These are phyloP conservation scores for Callimorpha dominula DNA, from an alignment of 2,888 invertebrate genomes.

Conservation along the genomic window DNA sequence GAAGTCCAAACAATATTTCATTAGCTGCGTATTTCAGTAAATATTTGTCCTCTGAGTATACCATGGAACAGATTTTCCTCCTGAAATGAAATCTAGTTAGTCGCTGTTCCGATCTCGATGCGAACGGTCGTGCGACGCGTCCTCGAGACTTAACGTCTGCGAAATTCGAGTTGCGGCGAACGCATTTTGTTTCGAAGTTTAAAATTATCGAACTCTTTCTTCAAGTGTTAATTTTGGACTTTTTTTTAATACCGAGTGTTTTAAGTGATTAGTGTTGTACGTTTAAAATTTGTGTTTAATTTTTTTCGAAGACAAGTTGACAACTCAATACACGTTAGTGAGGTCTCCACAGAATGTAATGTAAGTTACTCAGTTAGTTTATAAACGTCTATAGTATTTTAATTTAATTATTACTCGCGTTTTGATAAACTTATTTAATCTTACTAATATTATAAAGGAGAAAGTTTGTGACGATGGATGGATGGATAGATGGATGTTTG, in stretches of 20 bases:
- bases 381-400: slow-evolving; percentile 21
- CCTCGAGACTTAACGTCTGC: slow-evolving; percentile 31
- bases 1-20: slow-evolving; percentile 55
- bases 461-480: too few species aligned
- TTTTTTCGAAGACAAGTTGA: slow-evolving; percentile 32
- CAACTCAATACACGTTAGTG: neutral
- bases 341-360: slow-evolving; percentile 40
- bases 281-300: slow-evolving; percentile 5
- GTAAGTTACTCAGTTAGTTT: slow-evolving; percentile 45
- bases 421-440: too few species aligned
- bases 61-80: slow-evolving; percentile 19
- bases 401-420: too few species aligned
- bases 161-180: slow-evolving; percentile 26
- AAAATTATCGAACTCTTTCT: slow-evolving; percentile 13
- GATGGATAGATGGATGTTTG: too few species aligned
- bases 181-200: slow-evolving; percentile 12
- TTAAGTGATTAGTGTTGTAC: slow-evolving; percentile 35
- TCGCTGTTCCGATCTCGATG: slow-evolving; percentile 34
- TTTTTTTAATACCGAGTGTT: slow-evolving; percentile 9
- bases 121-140: slow-evolving; percentile 36
- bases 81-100: slow-evolving; percentile 36
- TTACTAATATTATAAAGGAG: too few species aligned
- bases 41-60: slow-evolving; percentile 41
- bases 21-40: slow-evolving; percentile 47
- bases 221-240: slow-evolving; percentile 26